A percentile compares a stretch with the other conserved stretches of the same genome.
These are phyloP conservation scores for Melozone crissalis DNA, from an alignment of 2,113 vertebrate genomes.

Conservation along the genomic window DNA sequence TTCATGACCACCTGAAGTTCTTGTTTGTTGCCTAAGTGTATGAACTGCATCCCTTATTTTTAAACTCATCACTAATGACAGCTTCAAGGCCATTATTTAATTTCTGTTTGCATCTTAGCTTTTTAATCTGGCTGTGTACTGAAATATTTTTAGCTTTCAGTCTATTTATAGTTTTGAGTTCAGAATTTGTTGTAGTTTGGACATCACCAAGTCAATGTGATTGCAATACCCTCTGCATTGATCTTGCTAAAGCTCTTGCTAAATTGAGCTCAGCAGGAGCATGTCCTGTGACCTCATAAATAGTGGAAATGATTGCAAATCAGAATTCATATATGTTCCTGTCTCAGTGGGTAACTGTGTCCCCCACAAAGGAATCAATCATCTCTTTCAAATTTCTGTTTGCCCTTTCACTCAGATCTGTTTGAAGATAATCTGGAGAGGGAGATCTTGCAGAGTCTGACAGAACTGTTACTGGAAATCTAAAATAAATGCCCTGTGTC, in stretches of 20 bases:
- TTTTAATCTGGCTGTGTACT: neutral
- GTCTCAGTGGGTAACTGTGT: slow-evolving; percentile 76
- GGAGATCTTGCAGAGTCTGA: slow-evolving; percentile 50
- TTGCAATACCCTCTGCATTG: slow-evolving; percentile 74
- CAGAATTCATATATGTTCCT: slow-evolving; percentile 76
- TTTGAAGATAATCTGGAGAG: slow-evolving; percentile 74
- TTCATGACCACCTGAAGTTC: neutral
- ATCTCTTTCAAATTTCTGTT: slow-evolving; percentile 81
- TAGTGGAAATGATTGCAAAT: slow-evolving; percentile 85
- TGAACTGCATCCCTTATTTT: neutral
- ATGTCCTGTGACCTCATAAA: slow-evolving; percentile 82
- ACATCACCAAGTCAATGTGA: slow-evolving; percentile 73
- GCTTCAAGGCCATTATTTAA: neutral
- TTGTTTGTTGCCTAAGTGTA: neutral
- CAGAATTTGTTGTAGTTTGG: slow-evolving; percentile 33
- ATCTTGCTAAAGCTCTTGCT: slow-evolving; percentile 77
- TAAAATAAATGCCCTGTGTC: neutral
- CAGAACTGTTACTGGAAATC: slow-evolving; percentile 14
- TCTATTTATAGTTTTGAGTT: slow-evolving; percentile 39
- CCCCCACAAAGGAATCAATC: slow-evolving; percentile 80
- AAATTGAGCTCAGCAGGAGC: slow-evolving; percentile 83
- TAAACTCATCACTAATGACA: neutral
- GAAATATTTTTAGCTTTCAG: slow-evolving; percentile 5
- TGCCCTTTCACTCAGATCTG: slow-evolving; percentile 78
- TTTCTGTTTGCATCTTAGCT: neutral